Conservation (phyloP, 2,888 invertebrate species). For the Caenorhabditis panamensis region DNA sequence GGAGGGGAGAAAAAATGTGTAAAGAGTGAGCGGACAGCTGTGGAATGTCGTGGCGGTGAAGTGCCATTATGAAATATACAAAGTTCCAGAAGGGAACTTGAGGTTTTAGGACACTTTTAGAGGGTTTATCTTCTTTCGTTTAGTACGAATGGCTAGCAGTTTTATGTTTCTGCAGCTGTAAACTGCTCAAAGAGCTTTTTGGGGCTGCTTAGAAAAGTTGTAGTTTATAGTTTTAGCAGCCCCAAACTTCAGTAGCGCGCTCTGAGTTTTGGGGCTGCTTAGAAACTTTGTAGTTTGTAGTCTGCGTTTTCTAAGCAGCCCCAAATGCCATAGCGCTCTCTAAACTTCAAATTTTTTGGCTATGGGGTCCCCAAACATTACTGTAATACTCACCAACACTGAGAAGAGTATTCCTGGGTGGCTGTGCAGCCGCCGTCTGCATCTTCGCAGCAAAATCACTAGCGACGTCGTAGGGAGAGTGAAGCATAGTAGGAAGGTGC, state of each 20-base stretch:
- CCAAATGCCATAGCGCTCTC: too few species aligned
- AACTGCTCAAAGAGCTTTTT: too few species aligned
- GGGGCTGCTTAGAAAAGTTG: too few species aligned
- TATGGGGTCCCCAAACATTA: too few species aligned
- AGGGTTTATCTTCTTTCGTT: too few species aligned
- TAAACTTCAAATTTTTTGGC: too few species aligned
- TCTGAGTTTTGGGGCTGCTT: background rate
- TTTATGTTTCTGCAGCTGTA: too few species aligned
- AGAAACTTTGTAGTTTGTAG: too few species aligned
- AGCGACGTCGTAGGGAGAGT: slow-evolving; percentile 49
- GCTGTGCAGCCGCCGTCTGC: slow-evolving; percentile 24
- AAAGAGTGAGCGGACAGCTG: slow-evolving; percentile 14
- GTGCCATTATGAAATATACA: slow-evolving; percentile 28
- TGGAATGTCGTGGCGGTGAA: background rate
- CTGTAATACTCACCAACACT: slow-evolving; percentile 51
- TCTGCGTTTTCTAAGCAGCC: too few species aligned
- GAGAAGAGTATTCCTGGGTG: slow-evolving; percentile 38
- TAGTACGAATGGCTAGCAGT: too few species aligned
- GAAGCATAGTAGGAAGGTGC: slow-evolving; percentile 28
- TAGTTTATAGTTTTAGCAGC: too few species aligned
- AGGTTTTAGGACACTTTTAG: background rate
- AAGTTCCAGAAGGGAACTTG: background rate
- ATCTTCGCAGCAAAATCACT: slow-evolving; percentile 51
- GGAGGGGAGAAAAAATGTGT: slow-evolving; percentile 18
- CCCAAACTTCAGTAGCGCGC: too few species aligned